These are phyloP conservation scores for Dasyurus viverrinus DNA, from an alignment of 2,113 vertebrate species.

Conservation along the genomic window DNA sequence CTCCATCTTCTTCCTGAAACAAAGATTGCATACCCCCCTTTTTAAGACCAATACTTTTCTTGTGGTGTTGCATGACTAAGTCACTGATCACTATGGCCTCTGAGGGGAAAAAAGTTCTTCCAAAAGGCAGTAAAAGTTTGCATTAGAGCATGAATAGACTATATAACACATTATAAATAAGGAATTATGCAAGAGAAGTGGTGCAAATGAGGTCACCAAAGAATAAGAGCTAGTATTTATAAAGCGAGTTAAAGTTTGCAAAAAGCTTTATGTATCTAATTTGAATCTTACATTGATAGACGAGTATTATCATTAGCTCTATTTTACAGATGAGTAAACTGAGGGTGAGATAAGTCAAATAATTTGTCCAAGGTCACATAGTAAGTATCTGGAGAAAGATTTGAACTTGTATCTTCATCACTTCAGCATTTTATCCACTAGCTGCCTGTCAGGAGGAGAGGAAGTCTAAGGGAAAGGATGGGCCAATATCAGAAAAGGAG, in stretches of 20 bases:
- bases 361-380: neutral
- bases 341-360: neutral
- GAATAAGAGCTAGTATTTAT: neutral
- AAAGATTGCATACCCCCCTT: neutral
- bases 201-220: neutral
- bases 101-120: neutral
- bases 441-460: neutral
- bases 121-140: neutral
- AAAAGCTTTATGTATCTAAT: neutral
- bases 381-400: neutral
- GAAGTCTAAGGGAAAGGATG: neutral
- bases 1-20: neutral
- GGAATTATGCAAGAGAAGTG: neutral
- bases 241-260: neutral
- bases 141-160: neutral
- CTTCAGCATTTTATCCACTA: neutral
- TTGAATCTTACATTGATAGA: neutral
- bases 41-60: neutral
- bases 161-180: neutral
- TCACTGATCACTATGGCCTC: neutral
- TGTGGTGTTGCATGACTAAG: neutral
- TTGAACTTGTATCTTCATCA: neutral
- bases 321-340: neutral
- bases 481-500: neutral
- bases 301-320: neutral